Evolutionary conservation across 1,140 invertebrate genomes (phyloP).

Genomic region (Danaus plexippus): DNA sequence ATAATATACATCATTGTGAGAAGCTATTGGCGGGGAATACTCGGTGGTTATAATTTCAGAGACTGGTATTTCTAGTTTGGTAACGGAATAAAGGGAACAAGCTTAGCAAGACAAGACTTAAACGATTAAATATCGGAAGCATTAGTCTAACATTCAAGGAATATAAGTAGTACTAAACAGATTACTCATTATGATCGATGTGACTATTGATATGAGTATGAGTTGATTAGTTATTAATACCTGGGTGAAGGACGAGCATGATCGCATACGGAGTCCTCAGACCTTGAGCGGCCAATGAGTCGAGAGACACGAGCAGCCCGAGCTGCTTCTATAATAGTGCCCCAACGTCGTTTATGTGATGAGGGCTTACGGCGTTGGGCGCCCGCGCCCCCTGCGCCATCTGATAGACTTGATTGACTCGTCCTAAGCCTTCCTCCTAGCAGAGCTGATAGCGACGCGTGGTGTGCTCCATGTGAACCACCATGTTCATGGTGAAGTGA

Average conservation of each 20-base stretch:
- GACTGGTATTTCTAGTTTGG: too few species aligned
- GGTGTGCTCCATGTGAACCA: conserved; percentile 49
- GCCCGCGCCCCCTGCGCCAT: conserved; percentile 30
- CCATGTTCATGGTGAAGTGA: conserved; percentile 76
- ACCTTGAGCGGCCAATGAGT: conserved; percentile 80
- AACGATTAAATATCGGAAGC: too few species aligned
- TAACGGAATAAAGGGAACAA: too few species aligned
- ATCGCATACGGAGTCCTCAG: conserved; percentile 88
- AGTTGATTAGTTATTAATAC: conserved; percentile 16
- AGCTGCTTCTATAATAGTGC: conserved; percentile 88
- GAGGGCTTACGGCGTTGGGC: conserved; percentile 67
- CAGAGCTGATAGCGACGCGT: conserved; percentile 55
- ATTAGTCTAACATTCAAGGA: too few species aligned
- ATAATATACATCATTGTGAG: too few species aligned
- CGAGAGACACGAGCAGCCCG: conserved; percentile 82
- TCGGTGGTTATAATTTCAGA: too few species aligned
- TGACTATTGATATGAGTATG: too few species aligned
- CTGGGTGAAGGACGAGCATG: conserved; percentile 69
- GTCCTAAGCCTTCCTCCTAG: conserved; percentile 50
- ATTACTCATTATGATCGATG: too few species aligned
- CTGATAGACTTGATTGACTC: conserved; percentile 55
- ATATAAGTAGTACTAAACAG: too few species aligned
- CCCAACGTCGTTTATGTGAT: conserved; percentile 81
- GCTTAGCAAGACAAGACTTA: too few species aligned
- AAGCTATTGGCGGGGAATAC: too few species aligned